These are phyloP conservation scores for Meloidogyne floridensis DNA, from an alignment of 1,140 invertebrate species.

Conservation along the genomic window DNA sequence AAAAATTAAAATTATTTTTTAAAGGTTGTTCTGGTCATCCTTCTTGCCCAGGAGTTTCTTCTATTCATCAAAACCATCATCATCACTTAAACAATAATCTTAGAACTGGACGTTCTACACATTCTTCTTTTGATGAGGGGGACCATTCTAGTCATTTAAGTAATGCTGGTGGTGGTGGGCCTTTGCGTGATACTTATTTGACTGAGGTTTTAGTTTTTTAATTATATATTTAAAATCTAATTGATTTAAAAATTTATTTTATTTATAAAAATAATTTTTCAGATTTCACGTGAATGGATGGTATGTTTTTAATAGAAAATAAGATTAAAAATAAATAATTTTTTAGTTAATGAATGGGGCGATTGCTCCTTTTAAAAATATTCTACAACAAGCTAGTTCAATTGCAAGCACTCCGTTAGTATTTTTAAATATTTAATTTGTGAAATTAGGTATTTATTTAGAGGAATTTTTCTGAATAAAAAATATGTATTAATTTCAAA, in stretches of 20 bases:
- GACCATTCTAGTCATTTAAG: background rate
- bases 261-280: background rate
- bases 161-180: background rate
- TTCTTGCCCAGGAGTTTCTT: background rate
- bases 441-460: background rate
- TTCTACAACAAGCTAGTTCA: constrained; percentile 26
- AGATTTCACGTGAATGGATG: constrained; percentile 36
- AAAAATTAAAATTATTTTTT: background rate
- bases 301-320: background rate
- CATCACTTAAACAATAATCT: background rate
- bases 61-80: constrained; percentile 11
- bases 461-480: background rate
- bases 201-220: constrained; percentile 14
- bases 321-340: background rate
- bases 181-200: constrained; percentile 19
- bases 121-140: constrained; percentile 32
- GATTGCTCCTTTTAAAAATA: constrained; percentile 33
- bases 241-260: background rate
- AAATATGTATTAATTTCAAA: too few species aligned
- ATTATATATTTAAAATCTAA: background rate
- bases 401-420: constrained; percentile 27
- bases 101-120: constrained; percentile 20
- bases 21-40: constrained; percentile 27
- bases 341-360: constrained; percentile 36
- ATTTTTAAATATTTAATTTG: background rate